Base-by-base conservation (phyloP, 2,888 invertebrate species). In the Calliopum simillimum region DNA sequence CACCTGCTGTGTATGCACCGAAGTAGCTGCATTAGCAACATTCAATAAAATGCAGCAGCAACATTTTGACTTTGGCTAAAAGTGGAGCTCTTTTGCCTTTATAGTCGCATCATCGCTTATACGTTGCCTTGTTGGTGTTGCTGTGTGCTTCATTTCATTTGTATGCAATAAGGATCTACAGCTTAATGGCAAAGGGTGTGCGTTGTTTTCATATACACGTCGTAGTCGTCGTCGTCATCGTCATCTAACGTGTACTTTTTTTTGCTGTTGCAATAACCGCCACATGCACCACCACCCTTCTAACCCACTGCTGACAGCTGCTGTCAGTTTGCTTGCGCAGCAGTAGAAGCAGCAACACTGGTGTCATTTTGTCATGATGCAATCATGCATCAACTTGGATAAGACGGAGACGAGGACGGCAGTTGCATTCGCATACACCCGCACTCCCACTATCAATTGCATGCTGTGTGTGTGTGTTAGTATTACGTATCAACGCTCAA, bases 81-180 rank as follows among this genome's bases (percentile, higher is more conserved):
- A 33, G 8, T 33, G 33, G 33, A 8, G 8, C 4, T 33, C 8
- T 33, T 25, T 25, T 33, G 5, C 8, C 33, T 33, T 33, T 3
- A 33, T 5, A 33, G 33, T 8, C 33, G 33, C 33, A 33, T 5
- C 5, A 8, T 8, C 33, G 33, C 33, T 8, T 33, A 33, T 8
- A 33, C 33, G 33, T 3, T 33, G 33, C 33, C 56, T 41, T 16
- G 5, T 13, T 53, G 12, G 14, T 21, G 53, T 12, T 14, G 21
- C 53, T 23, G 53, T 53, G 19, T 53, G 49, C 49, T 63, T 51
- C 21, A 59, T 71, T 59, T 69, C 71, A 71, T 71, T 71, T 71
- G 71, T 71, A 71, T 71, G 69, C 71, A 44, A 66, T 58, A 51
- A 62, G 62, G 69, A 71, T 66, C 66, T 43, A 16, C 62, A 61